Conservation (phyloP, 2,888 invertebrate genomes). For the Smittia aterrima region DNA sequence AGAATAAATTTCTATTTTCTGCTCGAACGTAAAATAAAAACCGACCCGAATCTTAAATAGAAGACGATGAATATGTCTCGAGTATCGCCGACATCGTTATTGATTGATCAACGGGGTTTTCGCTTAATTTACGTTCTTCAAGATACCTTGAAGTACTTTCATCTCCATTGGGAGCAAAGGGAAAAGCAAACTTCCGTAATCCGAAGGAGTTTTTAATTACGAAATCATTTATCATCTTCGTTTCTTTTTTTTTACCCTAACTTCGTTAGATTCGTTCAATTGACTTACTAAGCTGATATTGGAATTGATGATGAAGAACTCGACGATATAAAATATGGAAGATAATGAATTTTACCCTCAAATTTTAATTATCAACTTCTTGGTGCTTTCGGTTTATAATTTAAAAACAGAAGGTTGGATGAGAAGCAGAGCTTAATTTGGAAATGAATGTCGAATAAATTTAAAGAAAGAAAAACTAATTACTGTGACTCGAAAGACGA, state of each 20-base stretch:
- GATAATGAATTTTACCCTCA: not conserved
- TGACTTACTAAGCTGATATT: constrained; percentile 1
- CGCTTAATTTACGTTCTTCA: not conserved
- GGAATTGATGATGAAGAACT: not conserved
- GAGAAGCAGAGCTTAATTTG: constrained; percentile 4
- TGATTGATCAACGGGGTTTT: not conserved
- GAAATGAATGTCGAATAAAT: not conserved
- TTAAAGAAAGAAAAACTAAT: not conserved
- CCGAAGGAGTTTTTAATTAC: not conserved
- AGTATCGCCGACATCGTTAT: not conserved
- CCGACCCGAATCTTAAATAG: not conserved
- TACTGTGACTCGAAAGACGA: not conserved
- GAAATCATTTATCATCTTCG: not conserved
- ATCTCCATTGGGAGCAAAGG: no score
- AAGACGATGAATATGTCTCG: not conserved
- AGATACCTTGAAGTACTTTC: no score
- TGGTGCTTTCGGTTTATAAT: not conserved
- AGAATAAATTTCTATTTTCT: constrained; percentile 10
- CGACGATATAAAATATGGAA: not conserved
- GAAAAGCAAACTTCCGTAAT: no score
- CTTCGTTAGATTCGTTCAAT: constrained; percentile 12
- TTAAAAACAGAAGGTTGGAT: not conserved
- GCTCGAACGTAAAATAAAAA: not conserved
- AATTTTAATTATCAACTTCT: constrained; percentile 18
- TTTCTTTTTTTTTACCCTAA: not conserved